Conservation (phyloP, 2,113 vertebrate species). For the Amia ocellicauda region DNA sequence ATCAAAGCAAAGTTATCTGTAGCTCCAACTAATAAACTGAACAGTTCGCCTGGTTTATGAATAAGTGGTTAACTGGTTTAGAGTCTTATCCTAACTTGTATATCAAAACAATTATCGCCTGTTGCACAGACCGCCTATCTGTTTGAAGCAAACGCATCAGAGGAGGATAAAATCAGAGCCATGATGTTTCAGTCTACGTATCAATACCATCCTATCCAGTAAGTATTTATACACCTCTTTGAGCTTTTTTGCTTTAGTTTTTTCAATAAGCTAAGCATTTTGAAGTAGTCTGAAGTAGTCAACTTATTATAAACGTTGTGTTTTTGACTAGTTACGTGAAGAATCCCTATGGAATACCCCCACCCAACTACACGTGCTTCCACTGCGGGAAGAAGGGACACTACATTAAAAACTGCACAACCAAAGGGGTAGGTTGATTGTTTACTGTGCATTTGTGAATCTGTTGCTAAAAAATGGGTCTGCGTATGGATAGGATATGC, state of each 20-base stretch:
- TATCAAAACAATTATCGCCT: constrained; percentile 75
- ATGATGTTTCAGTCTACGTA: constrained; percentile 92
- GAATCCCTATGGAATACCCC: constrained; percentile 77
- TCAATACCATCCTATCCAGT: constrained; percentile 91
- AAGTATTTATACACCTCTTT: constrained; percentile 58
- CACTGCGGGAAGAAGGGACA: constrained; percentile 91
- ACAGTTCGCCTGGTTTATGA: constrained; percentile 76
- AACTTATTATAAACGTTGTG: constrained; percentile 7
- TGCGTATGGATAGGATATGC: no score
- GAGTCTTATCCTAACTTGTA: constrained; percentile 71
- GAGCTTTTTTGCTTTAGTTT: not conserved
- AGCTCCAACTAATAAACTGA: constrained; percentile 73
- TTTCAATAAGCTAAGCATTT: not conserved
- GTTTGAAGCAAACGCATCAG: constrained; percentile 88
- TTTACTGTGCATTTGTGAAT: no score
- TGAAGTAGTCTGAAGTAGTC: not conserved
- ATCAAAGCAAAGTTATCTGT: constrained; percentile 37
- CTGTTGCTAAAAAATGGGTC: not conserved
- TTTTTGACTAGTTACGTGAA: constrained; percentile 78
- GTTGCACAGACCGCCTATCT: constrained; percentile 94
- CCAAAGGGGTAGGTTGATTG: constrained; percentile 79
- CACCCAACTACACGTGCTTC: constrained; percentile 88
- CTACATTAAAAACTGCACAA: constrained; percentile 94
- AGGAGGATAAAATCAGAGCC: constrained; percentile 97
- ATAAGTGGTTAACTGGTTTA: constrained; percentile 61